phyloP scores from a whole-genome alignment of 35 echinoderm and acorn worm genomes.

The Heliocidaris erythrogramma region DNA sequence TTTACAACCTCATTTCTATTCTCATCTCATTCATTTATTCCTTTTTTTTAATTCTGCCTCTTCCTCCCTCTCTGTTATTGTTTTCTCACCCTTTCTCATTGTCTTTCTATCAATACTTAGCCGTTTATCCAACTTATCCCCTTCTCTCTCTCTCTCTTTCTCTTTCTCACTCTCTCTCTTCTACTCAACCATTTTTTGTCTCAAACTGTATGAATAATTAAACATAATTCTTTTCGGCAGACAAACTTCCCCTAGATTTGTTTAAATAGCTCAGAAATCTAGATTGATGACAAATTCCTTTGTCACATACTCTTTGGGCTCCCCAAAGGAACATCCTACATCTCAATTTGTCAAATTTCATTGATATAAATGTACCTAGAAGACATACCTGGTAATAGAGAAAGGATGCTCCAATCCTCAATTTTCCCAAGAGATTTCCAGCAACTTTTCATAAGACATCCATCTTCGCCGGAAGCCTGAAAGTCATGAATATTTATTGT shows the following conservation, averaged over 20 bases:
- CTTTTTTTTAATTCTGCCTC: too few relatives aligned
- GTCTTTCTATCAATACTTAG: too few relatives aligned
- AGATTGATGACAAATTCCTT: background rate
- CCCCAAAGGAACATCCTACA: background rate
- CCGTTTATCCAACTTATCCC: too few relatives aligned
- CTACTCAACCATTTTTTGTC: too few relatives aligned
- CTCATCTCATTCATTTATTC: too few relatives aligned
- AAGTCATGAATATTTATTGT: background rate
- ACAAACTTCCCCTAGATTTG: background rate
- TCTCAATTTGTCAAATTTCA: background rate
- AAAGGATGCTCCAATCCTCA: background rate
- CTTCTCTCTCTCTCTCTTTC: too few relatives aligned
- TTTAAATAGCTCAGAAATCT: background rate
- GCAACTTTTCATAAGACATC: background rate
- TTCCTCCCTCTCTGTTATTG: too few relatives aligned
- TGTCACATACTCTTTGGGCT: background rate
- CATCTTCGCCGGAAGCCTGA: background rate
- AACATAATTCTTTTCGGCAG: background rate
- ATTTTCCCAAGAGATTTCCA: background rate
- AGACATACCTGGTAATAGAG: background rate
- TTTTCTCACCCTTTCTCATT: too few relatives aligned
- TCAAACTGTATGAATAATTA: too few relatives aligned
- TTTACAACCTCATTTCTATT: too few relatives aligned
- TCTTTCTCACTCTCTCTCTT: too few relatives aligned
- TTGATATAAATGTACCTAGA: conserved; percentile 4